A percentile compares a stretch with the other conserved stretches of the same genome.
These are phyloP conservation scores for Okamejei kenojei DNA, from an alignment of 2,797 vertebrate genomes.

Conservation along the genomic window DNA sequence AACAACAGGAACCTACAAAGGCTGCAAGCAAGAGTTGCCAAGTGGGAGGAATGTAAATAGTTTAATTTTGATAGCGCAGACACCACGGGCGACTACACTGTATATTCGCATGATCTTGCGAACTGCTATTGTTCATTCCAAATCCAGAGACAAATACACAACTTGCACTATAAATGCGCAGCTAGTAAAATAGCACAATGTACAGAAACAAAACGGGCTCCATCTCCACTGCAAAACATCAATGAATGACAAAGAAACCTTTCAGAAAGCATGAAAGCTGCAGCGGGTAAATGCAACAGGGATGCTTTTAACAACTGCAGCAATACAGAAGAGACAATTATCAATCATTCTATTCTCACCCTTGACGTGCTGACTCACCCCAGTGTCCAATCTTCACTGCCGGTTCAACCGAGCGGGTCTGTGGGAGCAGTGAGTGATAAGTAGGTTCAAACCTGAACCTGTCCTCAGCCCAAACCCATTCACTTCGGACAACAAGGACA, in stretches of 20 bases:
- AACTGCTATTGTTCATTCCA: neutral
- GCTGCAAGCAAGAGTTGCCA: no score
- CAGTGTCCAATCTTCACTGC: neutral
- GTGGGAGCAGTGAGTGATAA: neutral
- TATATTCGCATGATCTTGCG: no score
- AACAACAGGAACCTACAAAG: no score
- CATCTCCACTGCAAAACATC: neutral
- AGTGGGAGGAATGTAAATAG: no score
- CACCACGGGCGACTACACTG: no score
- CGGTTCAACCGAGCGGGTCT: neutral
- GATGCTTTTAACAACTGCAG: neutral
- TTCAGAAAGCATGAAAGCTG: conserved; percentile 6
- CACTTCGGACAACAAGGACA: no score
- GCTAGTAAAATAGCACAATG: neutral
- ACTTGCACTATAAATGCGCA: neutral
- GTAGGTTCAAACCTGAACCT: neutral
- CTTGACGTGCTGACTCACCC: neutral
- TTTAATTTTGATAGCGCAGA: no score
- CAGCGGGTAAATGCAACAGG: neutral
- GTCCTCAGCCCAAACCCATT: neutral
- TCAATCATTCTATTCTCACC: neutral
- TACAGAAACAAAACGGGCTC: neutral
- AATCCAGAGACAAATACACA: neutral
- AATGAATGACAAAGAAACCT: neutral
- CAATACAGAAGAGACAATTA: neutral